phyloP scores from a whole-genome alignment of 2,113 vertebrate species.

The Sander vitreus region DNA sequence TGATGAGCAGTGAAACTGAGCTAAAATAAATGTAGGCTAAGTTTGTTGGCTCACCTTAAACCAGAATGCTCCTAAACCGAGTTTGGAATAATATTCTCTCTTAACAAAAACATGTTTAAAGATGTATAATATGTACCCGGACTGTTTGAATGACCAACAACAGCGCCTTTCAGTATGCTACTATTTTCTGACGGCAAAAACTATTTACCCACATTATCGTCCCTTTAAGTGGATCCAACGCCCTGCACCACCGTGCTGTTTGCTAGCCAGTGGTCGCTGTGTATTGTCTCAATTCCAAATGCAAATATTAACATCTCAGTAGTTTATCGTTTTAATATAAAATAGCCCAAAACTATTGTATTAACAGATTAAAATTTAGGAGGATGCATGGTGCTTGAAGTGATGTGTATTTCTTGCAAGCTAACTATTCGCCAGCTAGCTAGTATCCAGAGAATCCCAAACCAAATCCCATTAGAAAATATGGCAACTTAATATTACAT shows the following conservation, averaged over 20 bases:
- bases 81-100: background rate
- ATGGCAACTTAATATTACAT: background rate
- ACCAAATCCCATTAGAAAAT: slow-evolving; percentile 34
- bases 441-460: slow-evolving; percentile 13
- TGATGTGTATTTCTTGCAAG: background rate
- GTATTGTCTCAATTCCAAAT: background rate
- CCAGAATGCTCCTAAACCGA: background rate
- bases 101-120: background rate
- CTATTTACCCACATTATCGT: background rate
- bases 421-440: slow-evolving; percentile 51
- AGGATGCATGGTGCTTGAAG: background rate
- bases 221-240: slow-evolving; percentile 79
- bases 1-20: background rate
- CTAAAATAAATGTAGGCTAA: background rate
- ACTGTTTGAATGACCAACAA: slow-evolving; percentile 13
- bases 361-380: background rate
- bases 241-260: slow-evolving; percentile 73
- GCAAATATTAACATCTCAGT: background rate
- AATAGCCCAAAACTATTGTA: background rate
- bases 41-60: background rate
- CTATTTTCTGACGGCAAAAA: slow-evolving; percentile 64
- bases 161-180: background rate
- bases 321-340: background rate
- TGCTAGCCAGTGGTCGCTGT: slow-evolving; percentile 14
- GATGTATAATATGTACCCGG: background rate